Evolutionary conservation across 2,113 vertebrate species (phyloP).

Genomic region (Heterotilapia buettikoferi): DNA sequence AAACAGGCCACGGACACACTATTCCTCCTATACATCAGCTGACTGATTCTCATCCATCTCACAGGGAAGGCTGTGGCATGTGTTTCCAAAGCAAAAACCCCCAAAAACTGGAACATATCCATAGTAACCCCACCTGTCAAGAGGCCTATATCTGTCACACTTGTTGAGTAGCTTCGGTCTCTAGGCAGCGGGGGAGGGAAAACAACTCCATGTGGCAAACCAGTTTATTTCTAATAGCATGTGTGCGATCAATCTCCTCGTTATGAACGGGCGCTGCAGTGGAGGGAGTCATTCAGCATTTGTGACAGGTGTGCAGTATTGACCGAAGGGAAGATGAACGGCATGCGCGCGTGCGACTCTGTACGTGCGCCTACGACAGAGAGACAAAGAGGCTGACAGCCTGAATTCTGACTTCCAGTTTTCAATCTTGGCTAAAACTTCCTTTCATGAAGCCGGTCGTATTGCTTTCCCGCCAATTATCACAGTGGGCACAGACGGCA

Average conservation of each 20-base stretch:
- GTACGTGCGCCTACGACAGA: background rate
- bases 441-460: background rate
- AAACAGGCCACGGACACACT: slow-evolving; percentile 11
- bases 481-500: background rate
- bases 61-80: background rate
- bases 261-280: background rate
- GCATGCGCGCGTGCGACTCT: background rate
- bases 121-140: slow-evolving; percentile 21
- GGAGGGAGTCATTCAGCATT: slow-evolving; percentile 52
- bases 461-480: background rate
- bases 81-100: background rate
- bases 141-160: slow-evolving; percentile 13
- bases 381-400: background rate
- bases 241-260: slow-evolving; percentile 53
- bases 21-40: slow-evolving; percentile 38
- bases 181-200: slow-evolving; percentile 9
- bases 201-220: slow-evolving; percentile 51
- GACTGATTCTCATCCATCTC: slow-evolving; percentile 41
- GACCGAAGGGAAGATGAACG: slow-evolving; percentile 40
- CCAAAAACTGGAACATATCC: background rate
- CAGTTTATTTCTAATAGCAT: slow-evolving; percentile 61
- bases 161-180: background rate
- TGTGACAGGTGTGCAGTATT: slow-evolving; percentile 53
- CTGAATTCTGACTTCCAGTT: background rate
- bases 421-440: background rate